Conservation (phyloP, 1,140 invertebrate species). For the Dryas iulia region DNA sequence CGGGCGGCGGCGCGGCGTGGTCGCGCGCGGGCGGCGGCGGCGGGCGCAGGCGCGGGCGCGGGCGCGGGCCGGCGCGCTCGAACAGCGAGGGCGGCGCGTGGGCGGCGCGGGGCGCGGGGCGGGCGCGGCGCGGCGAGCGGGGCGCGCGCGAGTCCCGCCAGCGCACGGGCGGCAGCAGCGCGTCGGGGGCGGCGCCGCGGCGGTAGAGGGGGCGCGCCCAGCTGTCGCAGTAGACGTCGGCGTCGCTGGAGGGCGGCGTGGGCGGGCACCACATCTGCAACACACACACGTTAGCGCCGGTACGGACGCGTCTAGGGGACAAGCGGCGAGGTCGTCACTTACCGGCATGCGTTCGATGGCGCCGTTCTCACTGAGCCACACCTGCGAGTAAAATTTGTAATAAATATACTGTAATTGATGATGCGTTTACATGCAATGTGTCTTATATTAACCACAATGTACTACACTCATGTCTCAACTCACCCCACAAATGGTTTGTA, state of each 20-base stretch:
- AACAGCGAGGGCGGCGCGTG: slow-evolving; percentile 82
- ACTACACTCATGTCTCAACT: neutral
- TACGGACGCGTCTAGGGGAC: neutral
- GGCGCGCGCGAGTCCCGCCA: slow-evolving; percentile 34
- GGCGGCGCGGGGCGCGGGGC: slow-evolving; percentile 82
- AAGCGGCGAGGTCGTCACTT: slow-evolving; percentile 26
- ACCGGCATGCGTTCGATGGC: slow-evolving; percentile 58
- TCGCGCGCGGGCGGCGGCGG: slow-evolving; percentile 85
- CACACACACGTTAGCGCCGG: neutral
- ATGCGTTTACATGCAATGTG: neutral
- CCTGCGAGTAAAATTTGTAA: slow-evolving; percentile 36
- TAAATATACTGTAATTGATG: neutral
- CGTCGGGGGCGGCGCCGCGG: slow-evolving; percentile 89
- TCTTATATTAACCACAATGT: too few species aligned
- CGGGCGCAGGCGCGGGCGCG: slow-evolving; percentile 45
- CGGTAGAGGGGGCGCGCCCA: slow-evolving; percentile 93
- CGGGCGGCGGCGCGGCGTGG: slow-evolving; percentile 85
- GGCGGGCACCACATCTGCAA: slow-evolving; percentile 96
- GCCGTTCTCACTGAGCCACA: slow-evolving; percentile 48
- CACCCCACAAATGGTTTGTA: neutral
- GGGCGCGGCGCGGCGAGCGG: slow-evolving; percentile 86
- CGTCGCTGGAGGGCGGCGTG: slow-evolving; percentile 94
- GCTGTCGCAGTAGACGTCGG: slow-evolving; percentile 95
- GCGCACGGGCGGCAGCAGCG: slow-evolving; percentile 85
- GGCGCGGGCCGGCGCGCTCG: slow-evolving; percentile 60